Evolutionary conservation across 1,140 invertebrate genomes (phyloP), one percentile per base, ranked within the genome.

Genomic region (Pissodes strobi): DNA sequence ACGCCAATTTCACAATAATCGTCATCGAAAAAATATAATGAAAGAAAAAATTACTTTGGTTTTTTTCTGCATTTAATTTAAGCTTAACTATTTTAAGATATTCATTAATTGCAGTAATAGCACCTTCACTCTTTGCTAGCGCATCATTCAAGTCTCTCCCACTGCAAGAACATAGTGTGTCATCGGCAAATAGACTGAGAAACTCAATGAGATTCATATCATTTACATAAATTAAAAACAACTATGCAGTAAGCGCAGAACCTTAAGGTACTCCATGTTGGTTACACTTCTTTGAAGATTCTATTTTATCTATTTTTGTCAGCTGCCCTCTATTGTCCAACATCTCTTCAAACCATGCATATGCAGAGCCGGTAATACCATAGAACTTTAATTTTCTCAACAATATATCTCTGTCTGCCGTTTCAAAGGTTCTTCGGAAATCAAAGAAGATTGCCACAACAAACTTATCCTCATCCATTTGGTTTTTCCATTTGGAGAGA

Each of bases 1-100:
- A n/a, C n/a, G n/a, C n/a, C n/a, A n/a, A n/a, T n/a, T n/a, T n/a
- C n/a, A n/a, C n/a, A n/a, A n/a, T n/a, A n/a, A n/a, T n/a, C n/a
- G n/a, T n/a, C n/a, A n/a, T n/a, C n/a, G n/a, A n/a, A n/a, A n/a
- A n/a, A n/a, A n/a, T n/a, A n/a, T n/a, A n/a, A n/a, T n/a, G n/a
- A n/a, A n/a, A n/a, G 17, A 15, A 15, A 53, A 10, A 19, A 53
- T 34, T 53, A 13, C 27, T 25, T 53, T 53, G 2, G 5, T n/a
- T 37, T 53, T 53, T 53, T n/a, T 53, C 27, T 13, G 15, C 22
- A 53, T 30, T 37, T 53, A 30, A 53, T 53, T 53, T 53, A 4
- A 37, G 22, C 49, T 53, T 37, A 37, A 5, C 30, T 10, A 4
- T 53, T 53, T 27, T 30, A 9, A 53, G 30, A 37, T 27, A 53